Conservation (phyloP, 2,113 vertebrate species). For the Lophius piscatorius region DNA sequence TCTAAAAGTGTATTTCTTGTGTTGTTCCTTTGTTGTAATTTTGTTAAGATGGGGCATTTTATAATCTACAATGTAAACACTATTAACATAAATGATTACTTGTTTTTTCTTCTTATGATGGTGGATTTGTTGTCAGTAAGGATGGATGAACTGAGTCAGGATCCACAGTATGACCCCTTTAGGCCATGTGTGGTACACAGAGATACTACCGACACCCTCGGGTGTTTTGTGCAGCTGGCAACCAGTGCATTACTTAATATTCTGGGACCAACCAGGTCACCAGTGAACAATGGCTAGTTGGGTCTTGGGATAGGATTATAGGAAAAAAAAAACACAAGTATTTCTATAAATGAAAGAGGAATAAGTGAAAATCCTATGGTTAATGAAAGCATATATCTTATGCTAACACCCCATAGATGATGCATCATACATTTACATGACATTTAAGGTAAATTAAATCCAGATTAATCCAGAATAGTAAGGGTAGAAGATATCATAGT, state of each 20-base stretch:
- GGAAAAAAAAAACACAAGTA: slow-evolving; percentile 18
- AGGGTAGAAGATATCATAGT: neutral
- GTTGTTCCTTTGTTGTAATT: neutral
- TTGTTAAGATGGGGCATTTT: too few relatives aligned
- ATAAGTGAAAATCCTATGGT: slow-evolving; percentile 7
- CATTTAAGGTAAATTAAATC: slow-evolving; percentile 25
- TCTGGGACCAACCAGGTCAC: slow-evolving; percentile 42
- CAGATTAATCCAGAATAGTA: slow-evolving; percentile 1
- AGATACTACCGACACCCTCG: slow-evolving; percentile 9
- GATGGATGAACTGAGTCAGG: neutral
- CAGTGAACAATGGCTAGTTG: slow-evolving; percentile 43
- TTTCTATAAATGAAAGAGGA: slow-evolving; percentile 5
- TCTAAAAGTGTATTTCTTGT: neutral
- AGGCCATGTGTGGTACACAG: slow-evolving; percentile 7
- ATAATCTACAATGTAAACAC: too few relatives aligned
- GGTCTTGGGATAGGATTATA: slow-evolving; percentile 42
- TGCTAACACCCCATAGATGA: slow-evolving; percentile 29
- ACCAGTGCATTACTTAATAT: slow-evolving; percentile 46
- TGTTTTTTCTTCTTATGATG: too few relatives aligned
- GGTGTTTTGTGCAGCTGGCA: slow-evolving; percentile 20
- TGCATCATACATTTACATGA: slow-evolving; percentile 9
- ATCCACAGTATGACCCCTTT: neutral
- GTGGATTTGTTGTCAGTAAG: neutral
- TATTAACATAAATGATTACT: too few relatives aligned
- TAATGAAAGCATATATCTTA: slow-evolving; percentile 26